Base-by-base conservation (phyloP, 2,113 vertebrate species). In the Tiliqua scincoides region DNA sequence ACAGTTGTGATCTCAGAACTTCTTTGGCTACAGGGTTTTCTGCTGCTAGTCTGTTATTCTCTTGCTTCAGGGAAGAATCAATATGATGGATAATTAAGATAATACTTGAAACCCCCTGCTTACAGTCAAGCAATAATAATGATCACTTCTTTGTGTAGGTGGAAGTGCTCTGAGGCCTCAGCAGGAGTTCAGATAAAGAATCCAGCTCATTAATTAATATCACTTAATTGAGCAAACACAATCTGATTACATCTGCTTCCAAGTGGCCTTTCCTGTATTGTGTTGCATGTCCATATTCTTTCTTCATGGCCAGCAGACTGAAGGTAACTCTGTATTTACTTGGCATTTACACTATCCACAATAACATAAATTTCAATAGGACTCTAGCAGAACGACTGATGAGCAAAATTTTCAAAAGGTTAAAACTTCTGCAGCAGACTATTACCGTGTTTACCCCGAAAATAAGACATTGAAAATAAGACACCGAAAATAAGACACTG, bases 101-200 rank as follows among this genome's bases (percentile, higher is more conserved):
- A 87, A 78, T 85, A 72, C 89, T 62, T 92, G 84, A 52, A 81
- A 79, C 87, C 37, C 85, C 88, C 90, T 88, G 83, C 79, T 88
- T 85, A 71, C 0, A 0, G 83, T 88, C 83, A 92, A 91, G 43
- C 37, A 27, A 1, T 79, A 93, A 82, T 88, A 91, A 94, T 88
- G 40, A 83, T 87, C 87, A 48, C 71, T 43, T 65, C 61, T 87
- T 40, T 1, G 15, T 87, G 84, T 88, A 84, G 88, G 87, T 3
- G n/a, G 76, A 87, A 90, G 83, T 88, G 89, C 73, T 91, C 84
- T 11, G 35, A 85, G 86, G 35, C 35, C 43, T 93, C 81, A 79
- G 88, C 90, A 93, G 2, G 18, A n/a, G 65, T 88, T 48, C 43
- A 48, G 43, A 48, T 48, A 48, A 48, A 48, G 43, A 8, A 48